These are phyloP conservation scores for Hemiprocne comata DNA, from an alignment of 2,113 vertebrate species.

Conservation along the genomic window DNA sequence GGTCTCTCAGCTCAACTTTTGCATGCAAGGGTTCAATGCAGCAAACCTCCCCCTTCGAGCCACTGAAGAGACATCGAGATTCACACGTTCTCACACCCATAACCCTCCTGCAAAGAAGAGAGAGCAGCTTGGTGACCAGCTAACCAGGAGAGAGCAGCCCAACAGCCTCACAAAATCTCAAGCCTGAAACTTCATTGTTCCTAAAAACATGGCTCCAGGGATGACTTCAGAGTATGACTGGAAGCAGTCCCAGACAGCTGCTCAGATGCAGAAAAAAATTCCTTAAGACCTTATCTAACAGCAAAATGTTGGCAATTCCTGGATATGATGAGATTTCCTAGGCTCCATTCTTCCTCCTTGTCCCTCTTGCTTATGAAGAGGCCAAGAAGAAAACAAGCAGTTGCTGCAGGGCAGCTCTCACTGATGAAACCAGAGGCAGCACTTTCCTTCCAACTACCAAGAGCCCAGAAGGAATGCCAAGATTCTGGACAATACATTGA, in stretches of 20 bases:
- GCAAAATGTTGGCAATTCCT: not conserved
- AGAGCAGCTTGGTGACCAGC: not conserved
- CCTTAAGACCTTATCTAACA: not conserved
- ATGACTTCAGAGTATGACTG: not conserved
- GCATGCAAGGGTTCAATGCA: constrained; percentile 92
- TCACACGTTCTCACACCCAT: constrained; percentile 98
- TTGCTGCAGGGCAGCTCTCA: not conserved
- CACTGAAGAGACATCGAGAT: constrained; percentile 96
- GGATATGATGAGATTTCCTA: not conserved
- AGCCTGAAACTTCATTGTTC: not conserved
- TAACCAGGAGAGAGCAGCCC: not conserved
- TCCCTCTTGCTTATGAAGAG: not conserved
- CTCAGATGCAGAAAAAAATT: not conserved
- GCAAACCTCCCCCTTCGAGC: constrained; percentile 97
- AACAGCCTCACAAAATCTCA: not conserved
- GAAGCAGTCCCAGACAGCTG: not conserved
- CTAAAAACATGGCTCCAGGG: not conserved
- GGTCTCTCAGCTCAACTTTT: constrained; percentile 89
- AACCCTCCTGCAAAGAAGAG: constrained; percentile 82
- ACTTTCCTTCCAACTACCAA: not conserved
- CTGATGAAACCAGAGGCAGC: not conserved
- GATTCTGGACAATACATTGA: not conserved
- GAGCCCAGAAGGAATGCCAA: not conserved
- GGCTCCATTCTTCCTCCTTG: not conserved
- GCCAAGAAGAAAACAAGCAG: not conserved